A percentile compares a stretch with the other conserved stretches of the same genome.
These are phyloP conservation scores for Drosophila paucipuncta DNA, from an alignment of 2,888 invertebrate genomes.

Conservation along the genomic window DNA sequence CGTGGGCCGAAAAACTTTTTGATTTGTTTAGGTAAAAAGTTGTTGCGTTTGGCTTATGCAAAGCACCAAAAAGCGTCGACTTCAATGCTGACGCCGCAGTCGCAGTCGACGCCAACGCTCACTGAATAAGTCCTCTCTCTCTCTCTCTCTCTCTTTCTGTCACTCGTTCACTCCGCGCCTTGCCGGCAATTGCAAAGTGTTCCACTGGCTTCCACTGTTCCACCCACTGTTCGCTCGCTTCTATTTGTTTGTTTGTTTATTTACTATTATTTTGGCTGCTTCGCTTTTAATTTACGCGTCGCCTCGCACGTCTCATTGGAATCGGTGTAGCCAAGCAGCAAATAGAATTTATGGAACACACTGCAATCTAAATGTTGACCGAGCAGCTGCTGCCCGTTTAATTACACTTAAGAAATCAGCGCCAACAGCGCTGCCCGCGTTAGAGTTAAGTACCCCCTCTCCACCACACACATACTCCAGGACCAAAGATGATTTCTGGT, in stretches of 20 bases:
- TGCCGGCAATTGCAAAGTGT: conserved; percentile 11
- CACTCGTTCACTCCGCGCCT: neutral
- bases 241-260: conserved; percentile 37
- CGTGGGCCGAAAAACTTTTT: conserved; percentile 54
- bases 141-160: neutral
- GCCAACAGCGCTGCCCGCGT: conserved; percentile 41
- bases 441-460: conserved; percentile 47
- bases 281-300: conserved; percentile 69
- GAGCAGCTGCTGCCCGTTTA: conserved; percentile 53
- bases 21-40: conserved; percentile 67
- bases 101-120: conserved; percentile 18
- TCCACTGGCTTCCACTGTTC: conserved; percentile 16
- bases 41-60: conserved; percentile 65
- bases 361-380: conserved; percentile 12
- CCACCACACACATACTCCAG: neutral
- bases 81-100: conserved; percentile 8
- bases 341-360: conserved; percentile 59
- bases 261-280: conserved; percentile 66
- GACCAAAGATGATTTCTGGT: neutral
- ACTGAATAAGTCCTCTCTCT: conserved; percentile 12
- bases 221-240: conserved; percentile 1
- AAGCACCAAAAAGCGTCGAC: conserved; percentile 42
- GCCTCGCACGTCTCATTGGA: conserved; percentile 14
- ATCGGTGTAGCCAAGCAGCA: conserved; percentile 70
- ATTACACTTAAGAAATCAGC: conserved; percentile 70